Evolutionary conservation across 64 coral and sea anemone species (phyloP).

Genomic region (Porites australiensis): DNA sequence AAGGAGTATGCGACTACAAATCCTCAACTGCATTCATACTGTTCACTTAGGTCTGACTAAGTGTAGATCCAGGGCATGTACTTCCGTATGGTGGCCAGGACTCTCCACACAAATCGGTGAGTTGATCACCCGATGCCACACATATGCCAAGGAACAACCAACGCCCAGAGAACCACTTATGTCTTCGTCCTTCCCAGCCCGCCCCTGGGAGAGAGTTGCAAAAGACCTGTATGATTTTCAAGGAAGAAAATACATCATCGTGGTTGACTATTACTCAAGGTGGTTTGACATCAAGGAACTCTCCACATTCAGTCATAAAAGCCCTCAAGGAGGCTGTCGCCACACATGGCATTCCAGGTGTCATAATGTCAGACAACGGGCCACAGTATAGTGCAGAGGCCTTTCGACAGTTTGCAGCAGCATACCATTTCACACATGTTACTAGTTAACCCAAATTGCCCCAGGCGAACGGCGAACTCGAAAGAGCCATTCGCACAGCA

Average conservation of each 20-base stretch:
- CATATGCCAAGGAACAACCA: slow-evolving; percentile 33
- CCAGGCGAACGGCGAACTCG: background rate
- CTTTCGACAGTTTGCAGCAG: slow-evolving; percentile 42
- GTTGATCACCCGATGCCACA: slow-evolving; percentile 25
- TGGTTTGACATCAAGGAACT: background rate
- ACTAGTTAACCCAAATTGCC: slow-evolving; percentile 23
- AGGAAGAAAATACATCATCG: slow-evolving; percentile 2
- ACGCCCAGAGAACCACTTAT: slow-evolving; percentile 42
- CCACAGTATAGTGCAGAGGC: slow-evolving; percentile 29
- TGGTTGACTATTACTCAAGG: background rate
- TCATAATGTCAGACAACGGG: slow-evolving; percentile 64
- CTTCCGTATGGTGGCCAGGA: slow-evolving; percentile 56
- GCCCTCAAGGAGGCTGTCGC: slow-evolving; percentile 69
- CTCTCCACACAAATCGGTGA: slow-evolving; percentile 21
- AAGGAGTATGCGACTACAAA: slow-evolving; percentile 36
- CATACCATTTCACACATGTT: slow-evolving; percentile 68
- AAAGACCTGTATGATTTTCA: slow-evolving; percentile 31
- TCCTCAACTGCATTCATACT: slow-evolving; percentile 56
- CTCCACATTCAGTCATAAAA: background rate
- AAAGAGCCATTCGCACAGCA: background rate
- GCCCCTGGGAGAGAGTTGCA: slow-evolving; percentile 47
- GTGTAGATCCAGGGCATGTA: slow-evolving; percentile 7
- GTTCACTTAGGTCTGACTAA: slow-evolving; percentile 62
- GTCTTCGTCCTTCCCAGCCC: slow-evolving; percentile 33
- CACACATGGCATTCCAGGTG: background rate